Conservation (phyloP, 2,888 invertebrate species). For the Conistra vaccinii region DNA sequence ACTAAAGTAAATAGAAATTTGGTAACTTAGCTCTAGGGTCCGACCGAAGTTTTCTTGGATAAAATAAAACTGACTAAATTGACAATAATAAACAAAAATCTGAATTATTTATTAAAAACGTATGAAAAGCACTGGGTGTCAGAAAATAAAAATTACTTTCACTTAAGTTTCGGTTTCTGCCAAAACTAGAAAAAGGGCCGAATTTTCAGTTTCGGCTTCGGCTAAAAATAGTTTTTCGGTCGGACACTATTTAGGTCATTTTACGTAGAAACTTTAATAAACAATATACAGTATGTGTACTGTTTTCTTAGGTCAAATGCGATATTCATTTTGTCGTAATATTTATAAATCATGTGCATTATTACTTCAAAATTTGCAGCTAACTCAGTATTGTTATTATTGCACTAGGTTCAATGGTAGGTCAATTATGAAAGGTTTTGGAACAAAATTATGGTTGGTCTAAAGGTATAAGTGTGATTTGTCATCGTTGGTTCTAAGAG, state of each 20-base stretch:
- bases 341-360: constrained; percentile 63
- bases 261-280: constrained; percentile 59
- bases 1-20: constrained; percentile 65
- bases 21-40: constrained; percentile 52
- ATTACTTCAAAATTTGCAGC: constrained; percentile 65
- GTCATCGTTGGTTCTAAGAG: constrained; percentile 53
- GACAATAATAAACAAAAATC: no score
- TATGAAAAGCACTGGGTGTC: background rate
- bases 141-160: background rate
- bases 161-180: background rate
- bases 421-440: constrained; percentile 57
- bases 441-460: constrained; percentile 66
- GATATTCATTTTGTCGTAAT: constrained; percentile 63
- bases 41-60: background rate
- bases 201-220: background rate
- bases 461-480: constrained; percentile 66
- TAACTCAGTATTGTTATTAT: constrained; percentile 72
- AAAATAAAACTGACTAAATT: background rate
- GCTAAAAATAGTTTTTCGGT: background rate
- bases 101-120: constrained; percentile 1
- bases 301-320: constrained; percentile 68
- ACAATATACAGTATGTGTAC: constrained; percentile 75
- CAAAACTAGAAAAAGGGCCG: background rate
- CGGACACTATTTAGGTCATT: constrained; percentile 50
- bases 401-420: constrained; percentile 67